Evolutionary conservation across 2,113 vertebrate genomes (phyloP).

Genomic region (Lamprologus ornatipinnis): DNA sequence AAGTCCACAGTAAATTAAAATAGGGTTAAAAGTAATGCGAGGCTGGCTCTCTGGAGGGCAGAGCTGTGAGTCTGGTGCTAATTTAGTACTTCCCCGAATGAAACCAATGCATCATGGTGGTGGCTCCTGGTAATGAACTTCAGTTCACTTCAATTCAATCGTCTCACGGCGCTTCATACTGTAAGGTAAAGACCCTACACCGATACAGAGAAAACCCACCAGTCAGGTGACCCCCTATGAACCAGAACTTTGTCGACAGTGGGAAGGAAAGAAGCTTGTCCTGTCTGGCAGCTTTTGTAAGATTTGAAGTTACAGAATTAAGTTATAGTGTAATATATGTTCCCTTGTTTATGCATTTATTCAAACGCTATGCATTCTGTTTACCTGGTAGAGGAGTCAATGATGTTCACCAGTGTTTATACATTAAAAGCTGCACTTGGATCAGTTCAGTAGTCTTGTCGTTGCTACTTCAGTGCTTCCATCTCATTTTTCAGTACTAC

Average conservation of each 20-base stretch:
- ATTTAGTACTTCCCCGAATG: background rate
- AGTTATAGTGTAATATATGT: background rate
- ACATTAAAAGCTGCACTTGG: background rate
- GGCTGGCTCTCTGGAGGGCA: background rate
- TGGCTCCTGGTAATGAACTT: background rate
- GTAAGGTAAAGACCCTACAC: background rate
- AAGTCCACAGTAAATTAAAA: conserved; percentile 32
- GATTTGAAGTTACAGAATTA: background rate
- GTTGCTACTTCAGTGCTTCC: background rate
- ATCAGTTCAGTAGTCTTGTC: background rate
- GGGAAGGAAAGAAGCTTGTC: background rate
- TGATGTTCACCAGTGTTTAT: background rate
- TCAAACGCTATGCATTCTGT: background rate
- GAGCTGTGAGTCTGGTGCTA: background rate
- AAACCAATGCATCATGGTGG: background rate
- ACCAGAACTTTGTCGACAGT: fast-evolving
- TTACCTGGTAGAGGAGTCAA: background rate
- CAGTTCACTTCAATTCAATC: background rate
- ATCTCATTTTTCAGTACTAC: background rate
- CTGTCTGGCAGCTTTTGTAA: background rate
- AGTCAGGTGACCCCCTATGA: background rate
- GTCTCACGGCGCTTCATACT: background rate
- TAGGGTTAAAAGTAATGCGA: conserved; percentile 6
- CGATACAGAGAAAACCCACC: background rate
- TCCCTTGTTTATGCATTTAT: background rate